A percentile compares a stretch with the other conserved stretches of the same genome.
Conservation (phyloP, 2,888 invertebrate genomes). For the Papilio gigon region DNA sequence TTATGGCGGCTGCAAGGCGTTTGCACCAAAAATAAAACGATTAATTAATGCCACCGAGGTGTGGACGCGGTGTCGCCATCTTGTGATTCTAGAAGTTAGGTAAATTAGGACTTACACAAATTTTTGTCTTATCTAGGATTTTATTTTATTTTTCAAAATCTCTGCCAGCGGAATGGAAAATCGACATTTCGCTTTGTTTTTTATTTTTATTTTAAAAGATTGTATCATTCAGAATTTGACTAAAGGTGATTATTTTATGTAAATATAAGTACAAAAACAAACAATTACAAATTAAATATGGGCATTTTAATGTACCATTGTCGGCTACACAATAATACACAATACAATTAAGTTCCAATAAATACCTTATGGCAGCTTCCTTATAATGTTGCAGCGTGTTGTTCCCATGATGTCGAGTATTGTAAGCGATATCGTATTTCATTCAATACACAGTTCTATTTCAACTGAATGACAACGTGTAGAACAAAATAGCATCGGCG, state of each 20-base stretch:
- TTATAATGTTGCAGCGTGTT: not conserved
- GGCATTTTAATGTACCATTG: too few species aligned
- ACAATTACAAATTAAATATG: too few species aligned
- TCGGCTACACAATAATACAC: too few species aligned
- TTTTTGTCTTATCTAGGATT: slow-evolving; percentile 12
- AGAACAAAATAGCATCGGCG: slow-evolving; percentile 3
- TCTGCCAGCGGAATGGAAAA: too few species aligned
- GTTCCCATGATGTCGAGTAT: not conserved
- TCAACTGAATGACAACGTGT: slow-evolving; percentile 15
- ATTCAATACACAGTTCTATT: not conserved
- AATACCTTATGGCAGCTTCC: too few species aligned
- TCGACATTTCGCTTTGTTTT: not conserved
- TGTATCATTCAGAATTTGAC: not conserved
- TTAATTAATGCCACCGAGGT: slow-evolving; percentile 57
- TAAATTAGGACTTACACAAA: slow-evolving; percentile 20
- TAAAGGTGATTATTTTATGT: not conserved
- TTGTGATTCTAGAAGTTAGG: slow-evolving; percentile 29
- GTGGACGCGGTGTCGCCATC: slow-evolving; percentile 48
- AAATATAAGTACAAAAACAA: too few species aligned
- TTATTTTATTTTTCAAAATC: too few species aligned
- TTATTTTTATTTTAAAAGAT: not conserved
- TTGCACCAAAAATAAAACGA: slow-evolving; percentile 59
- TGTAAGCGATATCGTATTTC: not conserved
- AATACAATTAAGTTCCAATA: too few species aligned
- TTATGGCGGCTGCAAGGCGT: slow-evolving; percentile 43